Conservation (phyloP, 2,113 vertebrate genomes). For the Coptodon rendalli region DNA sequence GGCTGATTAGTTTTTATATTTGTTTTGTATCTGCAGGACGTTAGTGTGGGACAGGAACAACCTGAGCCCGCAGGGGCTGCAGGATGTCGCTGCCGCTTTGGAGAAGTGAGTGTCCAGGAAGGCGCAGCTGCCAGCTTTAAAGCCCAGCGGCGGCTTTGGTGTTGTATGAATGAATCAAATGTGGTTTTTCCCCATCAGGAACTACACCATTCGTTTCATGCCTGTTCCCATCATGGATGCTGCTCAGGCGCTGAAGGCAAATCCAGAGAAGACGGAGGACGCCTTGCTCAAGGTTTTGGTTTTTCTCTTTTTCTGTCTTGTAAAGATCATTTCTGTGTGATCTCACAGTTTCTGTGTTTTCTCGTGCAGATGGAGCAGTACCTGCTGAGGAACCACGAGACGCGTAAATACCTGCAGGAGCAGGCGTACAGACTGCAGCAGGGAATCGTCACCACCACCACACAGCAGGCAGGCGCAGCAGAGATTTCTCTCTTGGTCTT, state of each 20-base stretch:
- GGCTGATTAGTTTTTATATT: accelerated
- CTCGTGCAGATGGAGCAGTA: slow-evolving; percentile 88
- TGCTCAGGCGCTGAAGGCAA: slow-evolving; percentile 91
- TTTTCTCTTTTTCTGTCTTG: not conserved
- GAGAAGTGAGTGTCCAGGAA: slow-evolving; percentile 79
- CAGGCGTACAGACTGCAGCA: slow-evolving; percentile 95
- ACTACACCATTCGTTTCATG: slow-evolving; percentile 96
- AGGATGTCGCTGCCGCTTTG: slow-evolving; percentile 91
- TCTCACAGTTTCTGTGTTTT: accelerated
- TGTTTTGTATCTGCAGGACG: slow-evolving; percentile 74
- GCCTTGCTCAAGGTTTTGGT: slow-evolving; percentile 85
- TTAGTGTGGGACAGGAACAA: slow-evolving; percentile 95
- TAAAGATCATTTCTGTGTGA: accelerated
- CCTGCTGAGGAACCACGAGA: slow-evolving; percentile 94
- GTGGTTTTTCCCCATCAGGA: slow-evolving; percentile 62
- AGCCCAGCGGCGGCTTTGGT: accelerated
- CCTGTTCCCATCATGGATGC: slow-evolving; percentile 94
- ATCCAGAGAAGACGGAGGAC: slow-evolving; percentile 93
- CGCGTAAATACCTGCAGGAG: slow-evolving; percentile 90
- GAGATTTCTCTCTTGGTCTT: not conserved
- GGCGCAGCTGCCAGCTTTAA: not conserved
- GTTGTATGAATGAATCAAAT: not conserved
- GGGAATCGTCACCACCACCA: slow-evolving; percentile 94
- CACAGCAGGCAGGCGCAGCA: slow-evolving; percentile 80
- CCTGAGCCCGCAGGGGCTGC: slow-evolving; percentile 89